Percentiles rank a stretch among this genome's conserved stretches.
Conservation (phyloP, 2,113 vertebrate species). For the Saccopteryx leptura region DNA sequence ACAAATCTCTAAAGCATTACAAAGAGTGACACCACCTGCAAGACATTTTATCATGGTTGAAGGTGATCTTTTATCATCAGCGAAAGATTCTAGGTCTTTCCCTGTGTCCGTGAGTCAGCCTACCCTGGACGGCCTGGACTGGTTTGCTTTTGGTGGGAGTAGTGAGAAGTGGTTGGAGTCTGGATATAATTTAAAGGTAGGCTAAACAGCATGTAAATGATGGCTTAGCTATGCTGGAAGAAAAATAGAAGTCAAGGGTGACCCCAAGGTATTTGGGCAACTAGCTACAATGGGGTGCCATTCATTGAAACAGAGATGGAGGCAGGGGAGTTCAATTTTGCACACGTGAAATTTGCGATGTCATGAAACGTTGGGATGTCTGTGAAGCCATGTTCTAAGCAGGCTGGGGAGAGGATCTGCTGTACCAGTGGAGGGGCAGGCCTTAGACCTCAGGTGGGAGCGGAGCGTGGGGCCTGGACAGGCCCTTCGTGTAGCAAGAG, state of each 20-base stretch:
- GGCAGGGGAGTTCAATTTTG: neutral
- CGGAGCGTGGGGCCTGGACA: accelerated
- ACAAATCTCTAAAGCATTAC: neutral
- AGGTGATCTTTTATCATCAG: neutral
- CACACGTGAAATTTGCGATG: neutral
- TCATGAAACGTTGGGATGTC: neutral
- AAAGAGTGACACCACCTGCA: neutral
- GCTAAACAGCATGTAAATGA: neutral
- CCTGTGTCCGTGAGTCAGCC: neutral
- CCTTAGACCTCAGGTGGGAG: neutral
- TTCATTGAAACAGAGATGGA: neutral
- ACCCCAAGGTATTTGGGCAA: neutral
- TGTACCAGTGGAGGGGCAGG: accelerated
- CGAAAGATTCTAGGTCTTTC: constrained; percentile 7
- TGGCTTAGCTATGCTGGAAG: neutral
- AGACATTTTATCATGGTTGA: neutral
- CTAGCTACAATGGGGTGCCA: neutral
- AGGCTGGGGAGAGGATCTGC: neutral
- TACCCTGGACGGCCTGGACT: neutral
- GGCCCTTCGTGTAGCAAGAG: neutral
- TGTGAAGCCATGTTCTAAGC: neutral
- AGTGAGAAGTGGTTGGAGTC: neutral
- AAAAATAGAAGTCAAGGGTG: neutral
- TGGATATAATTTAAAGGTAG: neutral
- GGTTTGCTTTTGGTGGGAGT: neutral